Evolutionary conservation across 1,140 invertebrate species (phyloP).

Genomic region (Atta colombica): DNA sequence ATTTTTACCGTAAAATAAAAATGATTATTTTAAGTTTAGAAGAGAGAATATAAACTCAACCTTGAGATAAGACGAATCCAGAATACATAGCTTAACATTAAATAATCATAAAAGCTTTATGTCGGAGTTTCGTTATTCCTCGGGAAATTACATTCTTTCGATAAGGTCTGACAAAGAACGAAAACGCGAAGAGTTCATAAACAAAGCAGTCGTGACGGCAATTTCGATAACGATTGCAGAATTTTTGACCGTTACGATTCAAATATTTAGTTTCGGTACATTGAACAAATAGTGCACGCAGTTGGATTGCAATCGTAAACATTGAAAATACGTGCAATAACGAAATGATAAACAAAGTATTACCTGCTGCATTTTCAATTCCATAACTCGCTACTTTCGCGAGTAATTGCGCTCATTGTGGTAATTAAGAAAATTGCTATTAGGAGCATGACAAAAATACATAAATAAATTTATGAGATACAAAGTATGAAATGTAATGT

Average conservation of each 20-base stretch:
- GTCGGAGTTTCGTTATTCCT: not conserved
- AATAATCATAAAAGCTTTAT: not conserved
- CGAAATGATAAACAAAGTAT: slow-evolving; percentile 21
- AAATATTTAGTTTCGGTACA: slow-evolving; percentile 44
- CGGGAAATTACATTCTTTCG: not conserved
- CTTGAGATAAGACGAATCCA: not conserved
- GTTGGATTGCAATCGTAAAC: slow-evolving; percentile 6
- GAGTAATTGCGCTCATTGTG: not conserved
- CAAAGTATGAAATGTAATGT: not conserved
- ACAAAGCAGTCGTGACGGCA: not conserved
- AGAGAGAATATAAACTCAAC: not conserved
- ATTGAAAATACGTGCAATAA: not conserved
- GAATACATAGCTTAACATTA: not conserved
- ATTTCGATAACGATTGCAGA: not conserved
- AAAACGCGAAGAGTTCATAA: not conserved
- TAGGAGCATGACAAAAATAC: not conserved
- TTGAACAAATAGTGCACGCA: slow-evolving; percentile 43
- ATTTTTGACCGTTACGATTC: not conserved
- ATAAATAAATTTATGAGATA: not conserved
- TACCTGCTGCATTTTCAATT: not conserved
- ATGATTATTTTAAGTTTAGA: not conserved
- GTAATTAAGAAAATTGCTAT: not conserved
- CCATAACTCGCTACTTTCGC: not conserved
- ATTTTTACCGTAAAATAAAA: not conserved
- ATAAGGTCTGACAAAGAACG: not conserved